A percentile compares a stretch with the other conserved stretches of the same genome.
These are phyloP conservation scores for Indicator maculatus DNA, from an alignment of 2,113 vertebrate species.

Conservation along the genomic window DNA sequence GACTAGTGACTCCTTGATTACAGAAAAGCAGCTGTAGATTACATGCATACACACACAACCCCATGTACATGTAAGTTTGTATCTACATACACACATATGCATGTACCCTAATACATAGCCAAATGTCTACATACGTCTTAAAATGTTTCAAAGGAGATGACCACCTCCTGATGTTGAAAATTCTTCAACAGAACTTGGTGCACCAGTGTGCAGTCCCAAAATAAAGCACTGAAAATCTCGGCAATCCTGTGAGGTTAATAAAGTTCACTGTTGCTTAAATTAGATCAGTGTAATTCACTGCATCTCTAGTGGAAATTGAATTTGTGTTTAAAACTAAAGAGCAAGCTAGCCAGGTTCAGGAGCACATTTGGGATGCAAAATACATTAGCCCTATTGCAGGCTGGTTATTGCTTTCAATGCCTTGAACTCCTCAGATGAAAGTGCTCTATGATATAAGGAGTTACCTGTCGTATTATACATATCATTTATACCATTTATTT, in stretches of 20 bases:
- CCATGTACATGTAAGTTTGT: accelerated
- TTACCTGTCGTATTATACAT: neutral
- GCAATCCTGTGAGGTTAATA: slow-evolving; percentile 59
- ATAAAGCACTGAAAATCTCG: slow-evolving; percentile 54
- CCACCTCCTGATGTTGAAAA: neutral
- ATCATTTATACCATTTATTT: neutral
- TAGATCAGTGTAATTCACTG: slow-evolving; percentile 70
- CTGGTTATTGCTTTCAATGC: neutral
- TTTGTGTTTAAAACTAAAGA: slow-evolving; percentile 67
- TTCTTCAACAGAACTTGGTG: neutral
- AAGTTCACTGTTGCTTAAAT: slow-evolving; percentile 72
- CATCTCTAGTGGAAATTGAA: slow-evolving; percentile 63
- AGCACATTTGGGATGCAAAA: slow-evolving; percentile 49
- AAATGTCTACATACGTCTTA: neutral
- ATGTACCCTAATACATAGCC: neutral
- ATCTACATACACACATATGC: too few species aligned
- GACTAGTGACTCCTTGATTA: neutral
- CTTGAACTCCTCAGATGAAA: neutral
- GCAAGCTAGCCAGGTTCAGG: slow-evolving; percentile 33
- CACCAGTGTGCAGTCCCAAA: neutral
- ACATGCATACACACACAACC: too few species aligned
- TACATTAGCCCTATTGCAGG: neutral
- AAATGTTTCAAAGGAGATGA: neutral
- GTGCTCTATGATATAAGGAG: neutral
- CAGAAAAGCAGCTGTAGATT: neutral